These are phyloP conservation scores for Eulemur mongoz DNA, from an alignment of 2,797 vertebrate genomes.

Conservation along the genomic window DNA sequence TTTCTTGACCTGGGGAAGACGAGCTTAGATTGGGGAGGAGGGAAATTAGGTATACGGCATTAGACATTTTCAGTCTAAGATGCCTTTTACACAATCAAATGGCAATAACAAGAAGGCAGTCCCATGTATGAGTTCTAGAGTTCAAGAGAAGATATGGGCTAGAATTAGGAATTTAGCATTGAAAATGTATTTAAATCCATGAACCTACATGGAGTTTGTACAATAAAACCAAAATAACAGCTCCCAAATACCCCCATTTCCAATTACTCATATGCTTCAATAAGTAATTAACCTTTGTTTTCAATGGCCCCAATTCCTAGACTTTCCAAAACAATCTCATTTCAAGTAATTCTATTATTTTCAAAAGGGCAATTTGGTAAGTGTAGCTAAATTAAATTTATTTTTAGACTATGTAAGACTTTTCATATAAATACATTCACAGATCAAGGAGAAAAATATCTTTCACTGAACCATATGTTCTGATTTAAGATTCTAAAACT, in stretches of 20 bases:
- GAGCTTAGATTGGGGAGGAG: neutral
- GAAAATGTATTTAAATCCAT: slow-evolving; percentile 32
- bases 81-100: neutral
- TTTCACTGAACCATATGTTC: slow-evolving; percentile 36
- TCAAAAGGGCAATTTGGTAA: slow-evolving; percentile 46
- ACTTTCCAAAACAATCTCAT: slow-evolving; percentile 55
- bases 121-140: neutral
- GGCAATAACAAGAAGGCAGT: neutral
- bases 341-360: slow-evolving; percentile 49
- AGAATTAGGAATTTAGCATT: slow-evolving; percentile 20
- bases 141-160: neutral
- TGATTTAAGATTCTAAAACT: slow-evolving; percentile 50
- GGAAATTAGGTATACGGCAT: neutral
- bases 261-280: slow-evolving; percentile 6
- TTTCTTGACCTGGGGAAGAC: neutral
- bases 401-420: slow-evolving; percentile 51
- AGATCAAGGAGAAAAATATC: slow-evolving; percentile 25
- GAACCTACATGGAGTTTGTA: neutral
- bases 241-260: slow-evolving; percentile 20
- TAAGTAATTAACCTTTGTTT: slow-evolving; percentile 52
- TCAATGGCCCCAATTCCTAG: neutral
- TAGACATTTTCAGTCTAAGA: neutral
- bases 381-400: slow-evolving; percentile 45
- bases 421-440: slow-evolving; percentile 43
- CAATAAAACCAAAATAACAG: neutral